Conservation (phyloP, 2,797 vertebrate species). For the Pristis pectinata region DNA sequence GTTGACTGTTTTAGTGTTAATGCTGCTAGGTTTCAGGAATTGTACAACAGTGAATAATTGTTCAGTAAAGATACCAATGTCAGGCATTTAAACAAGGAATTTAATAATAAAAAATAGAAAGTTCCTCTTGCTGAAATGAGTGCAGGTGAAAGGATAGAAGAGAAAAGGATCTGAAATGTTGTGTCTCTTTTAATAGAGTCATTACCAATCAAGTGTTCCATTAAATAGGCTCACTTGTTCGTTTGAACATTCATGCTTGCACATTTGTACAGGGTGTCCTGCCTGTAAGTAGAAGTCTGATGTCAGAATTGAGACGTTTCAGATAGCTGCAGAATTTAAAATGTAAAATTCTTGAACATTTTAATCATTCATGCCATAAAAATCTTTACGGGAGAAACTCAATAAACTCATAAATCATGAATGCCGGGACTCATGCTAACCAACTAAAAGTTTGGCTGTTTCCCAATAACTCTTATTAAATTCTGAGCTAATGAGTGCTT, state of each 20-base stretch:
- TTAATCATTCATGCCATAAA: conserved; percentile 18
- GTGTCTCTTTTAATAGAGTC: background rate
- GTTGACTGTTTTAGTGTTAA: background rate
- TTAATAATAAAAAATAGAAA: background rate
- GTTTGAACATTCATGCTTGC: background rate
- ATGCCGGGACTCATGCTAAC: background rate
- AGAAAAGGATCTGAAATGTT: background rate
- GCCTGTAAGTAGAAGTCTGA: background rate
- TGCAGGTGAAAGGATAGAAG: background rate
- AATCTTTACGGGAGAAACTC: background rate
- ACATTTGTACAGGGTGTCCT: background rate
- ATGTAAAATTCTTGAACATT: background rate
- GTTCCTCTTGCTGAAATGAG: background rate
- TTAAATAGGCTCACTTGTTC: background rate
- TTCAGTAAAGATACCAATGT: background rate
- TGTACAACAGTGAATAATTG: background rate
- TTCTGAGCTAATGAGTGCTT: conserved; percentile 28
- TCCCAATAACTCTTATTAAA: conserved; percentile 28
- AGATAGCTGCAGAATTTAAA: background rate
- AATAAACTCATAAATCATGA: conserved; percentile 14
- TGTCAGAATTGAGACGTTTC: conserved; percentile 1
- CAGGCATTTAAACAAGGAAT: background rate
- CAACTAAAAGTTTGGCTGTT: conserved; percentile 20
- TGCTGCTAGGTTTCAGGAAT: background rate
- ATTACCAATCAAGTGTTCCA: background rate